Evolutionary conservation across 2,888 invertebrate genomes (phyloP).

Genomic region (Vesta saturnalis): DNA sequence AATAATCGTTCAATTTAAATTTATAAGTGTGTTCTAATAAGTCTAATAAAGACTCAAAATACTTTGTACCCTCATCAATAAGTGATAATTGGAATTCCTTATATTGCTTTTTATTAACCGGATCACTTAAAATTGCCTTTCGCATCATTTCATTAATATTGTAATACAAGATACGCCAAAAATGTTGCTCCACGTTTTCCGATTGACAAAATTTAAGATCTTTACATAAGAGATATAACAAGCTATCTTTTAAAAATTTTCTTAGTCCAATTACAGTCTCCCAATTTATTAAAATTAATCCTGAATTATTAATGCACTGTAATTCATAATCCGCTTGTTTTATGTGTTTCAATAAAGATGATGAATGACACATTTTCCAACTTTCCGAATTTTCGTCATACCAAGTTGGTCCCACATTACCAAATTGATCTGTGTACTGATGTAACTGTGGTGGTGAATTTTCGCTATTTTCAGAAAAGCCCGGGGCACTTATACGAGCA

Average conservation of each 20-base stretch:
- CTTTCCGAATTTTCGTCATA: constrained; percentile 69
- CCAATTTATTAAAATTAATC: constrained; percentile 73
- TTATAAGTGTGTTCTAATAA: constrained; percentile 79
- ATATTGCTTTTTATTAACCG: constrained; percentile 71
- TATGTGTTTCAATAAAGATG: constrained; percentile 69
- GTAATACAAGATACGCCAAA: constrained; percentile 93
- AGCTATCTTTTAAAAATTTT: constrained; percentile 73
- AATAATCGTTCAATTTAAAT: constrained; percentile 73
- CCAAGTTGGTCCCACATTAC: constrained; percentile 66
- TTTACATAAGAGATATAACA: constrained; percentile 74
- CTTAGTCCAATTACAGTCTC: constrained; percentile 70
- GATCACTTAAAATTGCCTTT: constrained; percentile 71
- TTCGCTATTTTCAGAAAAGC: constrained; percentile 55
- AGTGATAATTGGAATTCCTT: constrained; percentile 73
- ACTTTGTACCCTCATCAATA: constrained; percentile 82
- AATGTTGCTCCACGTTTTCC: constrained; percentile 87
- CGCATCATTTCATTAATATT: constrained; percentile 86
- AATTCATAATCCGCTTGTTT: constrained; percentile 75
- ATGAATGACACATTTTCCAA: constrained; percentile 69
- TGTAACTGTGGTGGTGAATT: constrained; percentile 49
- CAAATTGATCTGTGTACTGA: constrained; percentile 63
- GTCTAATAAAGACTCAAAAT: constrained; percentile 79
- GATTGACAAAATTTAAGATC: constrained; percentile 89
- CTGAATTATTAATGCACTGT: constrained; percentile 70
- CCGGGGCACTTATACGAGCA: constrained; percentile 52